Evolutionary conservation across 2,113 vertebrate species (phyloP).

Genomic region (Trematocara macrostoma): DNA sequence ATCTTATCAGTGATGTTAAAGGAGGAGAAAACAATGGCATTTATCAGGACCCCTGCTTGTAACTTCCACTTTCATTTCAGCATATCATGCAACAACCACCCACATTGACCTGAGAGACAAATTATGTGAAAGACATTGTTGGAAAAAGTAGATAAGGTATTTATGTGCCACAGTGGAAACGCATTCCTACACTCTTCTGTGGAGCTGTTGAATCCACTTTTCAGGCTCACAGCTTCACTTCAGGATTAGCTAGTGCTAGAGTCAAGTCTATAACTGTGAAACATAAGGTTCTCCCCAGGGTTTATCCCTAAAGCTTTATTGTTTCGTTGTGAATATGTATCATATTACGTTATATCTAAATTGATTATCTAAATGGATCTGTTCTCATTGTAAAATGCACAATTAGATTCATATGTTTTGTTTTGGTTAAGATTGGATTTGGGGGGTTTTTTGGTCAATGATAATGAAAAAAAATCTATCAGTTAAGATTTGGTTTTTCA

Average conservation of each 20-base stretch:
- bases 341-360: not conserved
- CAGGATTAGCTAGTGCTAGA: not conserved
- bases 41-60: not conserved
- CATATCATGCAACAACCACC: not conserved
- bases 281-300: not conserved
- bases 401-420: not conserved
- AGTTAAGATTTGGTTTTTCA: not conserved
- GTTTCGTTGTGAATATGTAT: not conserved
- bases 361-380: not conserved
- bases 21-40: not conserved
- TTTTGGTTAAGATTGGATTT: not conserved
- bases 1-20: not conserved
- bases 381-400: not conserved
- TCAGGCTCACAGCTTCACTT: not conserved
- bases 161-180: not conserved
- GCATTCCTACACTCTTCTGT: not conserved
- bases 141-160: not conserved
- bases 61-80: not conserved
- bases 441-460: rapidly evolving
- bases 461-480: not conserved
- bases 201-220: not conserved
- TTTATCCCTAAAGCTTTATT: not conserved
- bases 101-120: not conserved
- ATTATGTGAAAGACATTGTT: not conserved
- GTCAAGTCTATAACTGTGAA: not conserved